phyloP scores from a whole-genome alignment of 2,113 vertebrate genomes.

The Bubalus kerabau region DNA sequence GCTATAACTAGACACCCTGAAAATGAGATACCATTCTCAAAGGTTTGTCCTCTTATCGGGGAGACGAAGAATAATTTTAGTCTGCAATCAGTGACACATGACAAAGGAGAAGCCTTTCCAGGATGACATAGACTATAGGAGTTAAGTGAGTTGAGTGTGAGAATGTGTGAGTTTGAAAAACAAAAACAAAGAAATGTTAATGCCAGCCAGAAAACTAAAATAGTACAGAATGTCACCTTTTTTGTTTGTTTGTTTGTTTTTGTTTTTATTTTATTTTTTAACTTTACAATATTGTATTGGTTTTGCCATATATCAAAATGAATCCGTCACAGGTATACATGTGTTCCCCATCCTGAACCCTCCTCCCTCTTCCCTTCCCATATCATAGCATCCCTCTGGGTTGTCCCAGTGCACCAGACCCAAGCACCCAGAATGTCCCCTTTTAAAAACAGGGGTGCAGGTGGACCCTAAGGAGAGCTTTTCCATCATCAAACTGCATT shows the following conservation, averaged over 20 bases:
- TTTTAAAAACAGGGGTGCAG: background rate
- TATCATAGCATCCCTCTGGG: no score
- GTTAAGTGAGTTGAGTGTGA: slow-evolving; percentile 25
- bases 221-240: slow-evolving; percentile 24
- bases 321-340: no score
- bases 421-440: background rate
- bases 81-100: slow-evolving; percentile 46
- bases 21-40: slow-evolving; percentile 57
- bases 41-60: slow-evolving; percentile 33
- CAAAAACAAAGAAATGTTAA: background rate
- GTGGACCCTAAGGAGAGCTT: background rate
- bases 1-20: slow-evolving; percentile 50
- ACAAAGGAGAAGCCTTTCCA: slow-evolving; percentile 65
- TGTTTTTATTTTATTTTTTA: no score
- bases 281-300: no score
- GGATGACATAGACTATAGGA: slow-evolving; percentile 42
- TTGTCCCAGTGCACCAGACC: no score
- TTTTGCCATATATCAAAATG: no score
- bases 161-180: slow-evolving; percentile 40
- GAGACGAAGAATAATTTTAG: slow-evolving; percentile 64
- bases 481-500: background rate
- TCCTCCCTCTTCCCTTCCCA: no score
- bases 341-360: no score
- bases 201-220: slow-evolving; percentile 13
- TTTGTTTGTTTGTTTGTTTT: no score